Percentiles rank a stretch among this genome's conserved stretches.
phyloP scores from a whole-genome alignment of 2,113 vertebrate genomes.

The Cynocephalus volans region DNA sequence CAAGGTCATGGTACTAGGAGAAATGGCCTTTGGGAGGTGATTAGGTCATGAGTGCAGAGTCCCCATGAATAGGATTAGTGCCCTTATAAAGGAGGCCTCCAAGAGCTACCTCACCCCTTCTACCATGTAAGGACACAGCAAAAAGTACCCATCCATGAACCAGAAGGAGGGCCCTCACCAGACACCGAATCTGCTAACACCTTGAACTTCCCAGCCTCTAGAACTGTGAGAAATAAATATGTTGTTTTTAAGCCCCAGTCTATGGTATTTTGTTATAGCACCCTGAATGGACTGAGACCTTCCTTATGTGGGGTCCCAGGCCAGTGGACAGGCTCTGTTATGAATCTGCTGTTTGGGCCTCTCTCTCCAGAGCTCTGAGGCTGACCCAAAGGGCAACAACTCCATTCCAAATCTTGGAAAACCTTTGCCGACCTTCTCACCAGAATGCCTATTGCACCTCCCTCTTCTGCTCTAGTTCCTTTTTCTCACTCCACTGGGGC shows the following conservation, averaged over 20 bases:
- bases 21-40: background rate
- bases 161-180: too few relatives aligned
- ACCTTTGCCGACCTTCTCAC: background rate
- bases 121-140: background rate
- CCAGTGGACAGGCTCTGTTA: accelerated
- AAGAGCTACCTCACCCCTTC: background rate
- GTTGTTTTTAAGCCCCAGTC: background rate
- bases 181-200: background rate
- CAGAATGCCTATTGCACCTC: accelerated
- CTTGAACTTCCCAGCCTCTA: background rate
- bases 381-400: too few relatives aligned
- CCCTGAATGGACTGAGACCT: background rate
- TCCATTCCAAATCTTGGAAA: background rate
- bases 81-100: background rate
- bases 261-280: background rate
- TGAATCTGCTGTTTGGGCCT: accelerated
- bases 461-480: background rate
- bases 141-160: background rate
- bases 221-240: background rate
- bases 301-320: background rate
- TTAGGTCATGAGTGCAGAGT: background rate
- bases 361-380: background rate
- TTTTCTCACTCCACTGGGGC: background rate
- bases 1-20: background rate
- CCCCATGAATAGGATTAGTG: background rate